Percentiles rank a stretch among this genome's conserved stretches.
Evolutionary conservation across 2,797 vertebrate species (phyloP).

Genomic region (Sarcoramphus papa): DNA sequence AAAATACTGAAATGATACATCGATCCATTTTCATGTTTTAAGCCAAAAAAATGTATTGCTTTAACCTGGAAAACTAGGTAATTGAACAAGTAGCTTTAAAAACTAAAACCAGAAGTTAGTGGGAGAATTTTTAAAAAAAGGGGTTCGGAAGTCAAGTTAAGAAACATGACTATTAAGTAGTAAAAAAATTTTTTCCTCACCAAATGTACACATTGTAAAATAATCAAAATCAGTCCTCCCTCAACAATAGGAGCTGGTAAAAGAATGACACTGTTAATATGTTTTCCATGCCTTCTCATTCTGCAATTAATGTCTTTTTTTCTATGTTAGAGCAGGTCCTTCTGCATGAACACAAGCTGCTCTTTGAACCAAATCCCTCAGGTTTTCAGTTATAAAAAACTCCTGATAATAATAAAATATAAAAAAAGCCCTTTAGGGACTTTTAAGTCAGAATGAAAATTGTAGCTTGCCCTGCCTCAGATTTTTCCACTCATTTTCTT

Average conservation of each 20-base stretch:
- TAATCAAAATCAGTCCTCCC: conserved; percentile 44
- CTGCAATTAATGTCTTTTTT: conserved; percentile 16
- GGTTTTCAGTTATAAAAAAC: conserved; percentile 34
- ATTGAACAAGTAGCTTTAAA: conserved; percentile 16
- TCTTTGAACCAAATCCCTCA: conserved; percentile 34
- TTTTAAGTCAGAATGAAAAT: conserved; percentile 27
- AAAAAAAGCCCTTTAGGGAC: conserved; percentile 18
- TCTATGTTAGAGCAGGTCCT: background rate
- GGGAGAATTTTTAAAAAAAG: background rate
- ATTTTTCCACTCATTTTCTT: conserved; percentile 22
- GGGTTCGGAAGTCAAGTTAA: background rate
- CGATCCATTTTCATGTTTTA: background rate
- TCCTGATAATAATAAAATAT: conserved; percentile 31
- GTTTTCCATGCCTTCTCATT: conserved; percentile 54
- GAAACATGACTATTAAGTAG: background rate
- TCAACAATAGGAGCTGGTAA: conserved; percentile 30
- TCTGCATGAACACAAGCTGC: background rate
- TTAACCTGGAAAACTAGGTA: background rate
- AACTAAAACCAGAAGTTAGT: conserved; percentile 24
- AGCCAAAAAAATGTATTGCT: background rate
- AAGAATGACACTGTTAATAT: conserved; percentile 55
- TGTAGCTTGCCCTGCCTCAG: background rate
- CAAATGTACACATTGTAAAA: conserved; percentile 23
- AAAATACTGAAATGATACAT: background rate
- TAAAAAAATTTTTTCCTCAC: background rate